A percentile compares a stretch with the other conserved stretches of the same genome.
Conservation (phyloP, 2,888 invertebrate genomes). For the Eilema depressum region DNA sequence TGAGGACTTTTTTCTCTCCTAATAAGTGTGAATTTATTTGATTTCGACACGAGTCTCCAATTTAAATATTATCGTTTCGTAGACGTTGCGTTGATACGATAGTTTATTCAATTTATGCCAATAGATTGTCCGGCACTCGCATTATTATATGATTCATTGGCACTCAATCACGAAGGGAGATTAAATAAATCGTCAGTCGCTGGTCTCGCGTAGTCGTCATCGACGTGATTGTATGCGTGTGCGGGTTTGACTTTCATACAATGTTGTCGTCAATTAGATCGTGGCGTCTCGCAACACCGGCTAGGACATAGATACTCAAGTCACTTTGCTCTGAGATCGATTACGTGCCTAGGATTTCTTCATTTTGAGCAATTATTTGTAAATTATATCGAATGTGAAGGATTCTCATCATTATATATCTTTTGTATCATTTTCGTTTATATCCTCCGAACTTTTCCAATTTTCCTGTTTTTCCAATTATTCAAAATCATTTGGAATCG, state of each 20-base stretch:
- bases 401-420: too few relatives aligned
- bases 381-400: conserved; percentile 6
- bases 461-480: too few relatives aligned
- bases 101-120: conserved; percentile 74
- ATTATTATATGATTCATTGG: conserved; percentile 69
- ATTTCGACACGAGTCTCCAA: conserved; percentile 54
- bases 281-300: conserved; percentile 53
- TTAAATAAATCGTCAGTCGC: conserved; percentile 70
- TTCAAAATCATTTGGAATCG: too few relatives aligned
- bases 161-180: conserved; percentile 65
- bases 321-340: conserved; percentile 43
- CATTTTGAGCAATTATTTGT: conserved; percentile 23
- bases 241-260: conserved; percentile 59
- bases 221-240: conserved; percentile 50
- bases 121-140: conserved; percentile 59
- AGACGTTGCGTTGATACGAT: conserved; percentile 52
- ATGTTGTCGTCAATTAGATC: conserved; percentile 63
- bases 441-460: too few relatives aligned
- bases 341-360: conserved; percentile 32
- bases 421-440: too few relatives aligned
- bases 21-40: conserved; percentile 50
- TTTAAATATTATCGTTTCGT: conserved; percentile 60
- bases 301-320: conserved; percentile 46
- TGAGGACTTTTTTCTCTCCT: conserved; percentile 59
- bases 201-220: conserved; percentile 56